Conservation (phyloP, 1,140 invertebrate genomes). For the Bombyx mandarina region DNA sequence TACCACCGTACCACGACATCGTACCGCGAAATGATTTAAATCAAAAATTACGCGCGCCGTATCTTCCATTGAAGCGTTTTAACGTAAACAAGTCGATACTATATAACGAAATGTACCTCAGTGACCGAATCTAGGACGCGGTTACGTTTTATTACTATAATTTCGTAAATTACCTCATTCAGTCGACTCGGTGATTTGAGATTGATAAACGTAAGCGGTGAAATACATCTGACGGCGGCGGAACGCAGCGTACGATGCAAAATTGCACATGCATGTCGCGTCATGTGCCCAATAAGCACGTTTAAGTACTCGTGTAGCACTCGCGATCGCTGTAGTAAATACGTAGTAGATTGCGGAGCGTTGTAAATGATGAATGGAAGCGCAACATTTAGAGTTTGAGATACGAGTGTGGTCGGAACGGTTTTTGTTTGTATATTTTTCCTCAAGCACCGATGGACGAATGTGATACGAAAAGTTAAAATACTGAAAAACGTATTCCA, state of each 20-base stretch:
- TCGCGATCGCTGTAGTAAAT: too few species aligned
- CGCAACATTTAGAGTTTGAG: too few species aligned
- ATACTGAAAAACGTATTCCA: too few species aligned
- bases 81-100: constrained; percentile 11
- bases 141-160: constrained; percentile 51
- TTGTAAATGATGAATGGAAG: too few species aligned
- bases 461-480: too few species aligned
- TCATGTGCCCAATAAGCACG: not conserved
- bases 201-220: too few species aligned
- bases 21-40: constrained; percentile 5
- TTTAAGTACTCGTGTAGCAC: not conserved
- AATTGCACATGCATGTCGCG: constrained; percentile 4
- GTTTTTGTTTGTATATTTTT: too few species aligned
- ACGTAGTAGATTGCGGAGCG: too few species aligned
- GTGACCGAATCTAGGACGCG: constrained; percentile 8
- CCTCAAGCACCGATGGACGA: too few species aligned
- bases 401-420: too few species aligned
- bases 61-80: not conserved
- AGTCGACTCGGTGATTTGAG: too few species aligned
- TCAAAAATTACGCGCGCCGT: not conserved
- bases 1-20: constrained; percentile 25
- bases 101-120: constrained; percentile 16
- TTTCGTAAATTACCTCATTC: constrained; percentile 26
- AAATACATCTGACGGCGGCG: too few species aligned
- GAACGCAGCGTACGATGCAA: not conserved